Evolutionary conservation across 64 coral and sea anemone species (phyloP), one percentile per base, ranked within the genome.

Genomic region (Stylophora pistillata): DNA sequence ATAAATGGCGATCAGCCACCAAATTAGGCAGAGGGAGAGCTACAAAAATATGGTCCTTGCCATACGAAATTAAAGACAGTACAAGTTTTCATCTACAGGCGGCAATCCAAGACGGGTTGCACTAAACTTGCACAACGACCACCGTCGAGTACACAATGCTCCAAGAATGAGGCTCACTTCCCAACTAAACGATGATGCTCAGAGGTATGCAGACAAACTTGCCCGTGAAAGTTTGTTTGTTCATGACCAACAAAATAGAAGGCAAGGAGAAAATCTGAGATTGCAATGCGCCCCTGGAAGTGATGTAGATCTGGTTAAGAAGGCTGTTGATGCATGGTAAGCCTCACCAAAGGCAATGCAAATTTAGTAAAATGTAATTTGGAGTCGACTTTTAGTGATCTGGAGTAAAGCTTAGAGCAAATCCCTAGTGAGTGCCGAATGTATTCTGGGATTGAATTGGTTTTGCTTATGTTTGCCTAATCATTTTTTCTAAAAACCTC

Each of bases 261-360:
- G 72, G n/a, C 41, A 91, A 82, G 94, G 94, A 3, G 94, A 95
- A 69, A 95, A 91, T 57, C 37, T 95, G 26, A 74, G 74, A 1
- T 53, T 91, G n/a, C 69, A 53, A 9, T 95, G 94, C 31, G 88
- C 68, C 13, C 17, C 18, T 1, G 72, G 65, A 15, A 88, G 76
- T 5, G 74, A 73, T 13, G 75, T 16, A 59, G 33, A 80, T 62
- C 60, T 33, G 20, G 77, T 78, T 13, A 79, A 65, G 33, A 86
- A 88, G 31, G 85, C 77, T 69, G 78, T 93, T 32, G 68, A 93
- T 20, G 79, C 77, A 0, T 92, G 90, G 82, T 92, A 78, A 58
- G 23, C 37, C 7, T 47, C 37, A 47, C 7, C 37, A 4, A 7
- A 47, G 37, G 37, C 37, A 47, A 47, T 47, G 37, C 37, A 47